These are phyloP conservation scores for Motacilla tschutschensis DNA, from an alignment of 2,113 vertebrate species.

Conservation along the genomic window DNA sequence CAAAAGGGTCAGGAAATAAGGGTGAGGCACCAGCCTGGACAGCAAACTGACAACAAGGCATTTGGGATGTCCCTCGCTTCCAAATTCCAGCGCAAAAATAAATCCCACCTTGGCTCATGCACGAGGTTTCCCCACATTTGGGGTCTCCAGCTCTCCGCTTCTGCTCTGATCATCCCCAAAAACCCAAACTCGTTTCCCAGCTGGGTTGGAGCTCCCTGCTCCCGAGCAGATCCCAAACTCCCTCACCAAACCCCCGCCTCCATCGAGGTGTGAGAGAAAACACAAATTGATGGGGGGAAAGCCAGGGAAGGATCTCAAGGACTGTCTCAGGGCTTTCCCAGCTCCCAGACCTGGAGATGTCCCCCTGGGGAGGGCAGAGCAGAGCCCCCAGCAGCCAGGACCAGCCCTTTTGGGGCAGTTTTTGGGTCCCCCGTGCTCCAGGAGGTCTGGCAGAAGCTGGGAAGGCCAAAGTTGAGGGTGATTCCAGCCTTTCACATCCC, in stretches of 20 bases:
- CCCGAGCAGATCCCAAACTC: background rate
- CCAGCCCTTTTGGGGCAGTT: background rate
- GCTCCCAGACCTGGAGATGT: background rate
- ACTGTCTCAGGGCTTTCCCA: background rate
- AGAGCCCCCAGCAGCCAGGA: background rate
- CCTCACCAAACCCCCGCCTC: rapidly evolving
- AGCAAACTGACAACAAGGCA: rapidly evolving
- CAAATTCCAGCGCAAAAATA: background rate
- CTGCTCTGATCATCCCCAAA: background rate
- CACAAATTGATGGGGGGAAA: too few relatives aligned
- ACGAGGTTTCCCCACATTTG: rapidly evolving
- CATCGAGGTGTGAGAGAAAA: background rate
- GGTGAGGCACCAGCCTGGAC: background rate
- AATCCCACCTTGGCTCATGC: too few relatives aligned
- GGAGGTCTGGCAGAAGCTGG: background rate
- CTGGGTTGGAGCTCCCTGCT: background rate
- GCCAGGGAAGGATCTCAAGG: background rate
- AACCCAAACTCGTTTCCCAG: background rate
- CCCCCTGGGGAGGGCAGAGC: background rate
- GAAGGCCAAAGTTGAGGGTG: background rate
- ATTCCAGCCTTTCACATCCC: background rate
- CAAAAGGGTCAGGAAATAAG: background rate
- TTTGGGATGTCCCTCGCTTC: background rate
- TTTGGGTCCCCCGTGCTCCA: background rate
- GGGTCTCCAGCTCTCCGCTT: background rate